phyloP scores from a whole-genome alignment of 2,888 invertebrate genomes.

The Drosophila borealis region DNA sequence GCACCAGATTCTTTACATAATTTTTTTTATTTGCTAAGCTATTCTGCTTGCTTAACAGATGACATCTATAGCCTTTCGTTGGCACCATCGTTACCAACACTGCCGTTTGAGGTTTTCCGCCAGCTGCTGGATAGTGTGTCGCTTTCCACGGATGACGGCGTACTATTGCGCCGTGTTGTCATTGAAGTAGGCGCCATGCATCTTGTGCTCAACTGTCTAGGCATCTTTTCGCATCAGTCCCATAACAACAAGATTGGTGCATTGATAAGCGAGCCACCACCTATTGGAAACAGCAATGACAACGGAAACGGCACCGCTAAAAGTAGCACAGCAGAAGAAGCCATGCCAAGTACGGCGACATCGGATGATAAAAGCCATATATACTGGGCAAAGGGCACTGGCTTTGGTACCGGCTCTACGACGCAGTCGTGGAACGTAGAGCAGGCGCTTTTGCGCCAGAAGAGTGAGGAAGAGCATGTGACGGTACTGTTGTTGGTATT shows the following conservation, averaged over 20 bases:
- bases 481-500: conserved; percentile 93
- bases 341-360: conserved; percentile 79
- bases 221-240: conserved; percentile 94
- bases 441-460: conserved; percentile 94
- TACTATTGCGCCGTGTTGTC: conserved; percentile 90
- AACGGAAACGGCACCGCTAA: conserved; percentile 38
- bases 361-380: conserved; percentile 90
- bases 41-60: conserved; percentile 80
- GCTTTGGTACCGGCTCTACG: conserved; percentile 97
- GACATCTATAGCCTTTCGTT: conserved; percentile 90
- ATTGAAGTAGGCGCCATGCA: conserved; percentile 94
- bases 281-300: conserved; percentile 25
- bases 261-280: conserved; percentile 44
- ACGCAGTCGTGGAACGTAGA: conserved; percentile 99
- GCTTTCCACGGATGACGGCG: conserved; percentile 91
- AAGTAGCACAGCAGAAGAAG: conserved; percentile 67
- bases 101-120: conserved; percentile 86
- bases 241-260: conserved; percentile 85
- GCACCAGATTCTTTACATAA: not conserved
- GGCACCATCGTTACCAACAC: conserved; percentile 88
- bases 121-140: conserved; percentile 92
- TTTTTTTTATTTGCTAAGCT: not conserved
- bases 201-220: conserved; percentile 93
- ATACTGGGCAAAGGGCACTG: conserved; percentile 98
- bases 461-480: conserved; percentile 97